Percentiles rank a stretch among this genome's conserved stretches.
These are phyloP conservation scores for Apodemia zela DNA, from an alignment of 2,888 invertebrate species.

Conservation along the genomic window DNA sequence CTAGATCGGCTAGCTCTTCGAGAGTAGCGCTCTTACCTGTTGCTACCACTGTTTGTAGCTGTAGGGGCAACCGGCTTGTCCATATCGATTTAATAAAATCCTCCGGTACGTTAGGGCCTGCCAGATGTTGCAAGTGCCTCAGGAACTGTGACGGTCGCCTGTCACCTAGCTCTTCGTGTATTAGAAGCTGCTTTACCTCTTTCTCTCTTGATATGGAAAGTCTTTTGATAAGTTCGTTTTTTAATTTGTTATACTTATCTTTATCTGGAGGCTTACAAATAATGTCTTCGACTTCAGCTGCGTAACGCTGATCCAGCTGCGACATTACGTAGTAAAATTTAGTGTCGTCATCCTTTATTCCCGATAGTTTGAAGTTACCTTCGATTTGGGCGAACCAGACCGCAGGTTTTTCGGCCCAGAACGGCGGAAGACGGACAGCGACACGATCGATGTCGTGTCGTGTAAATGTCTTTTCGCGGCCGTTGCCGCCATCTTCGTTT, in stretches of 20 bases:
- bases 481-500: neutral
- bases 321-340: conserved; percentile 25
- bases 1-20: conserved; percentile 15
- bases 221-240: conserved; percentile 16
- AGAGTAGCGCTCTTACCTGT: neutral
- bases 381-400: conserved; percentile 27
- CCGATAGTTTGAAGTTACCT: conserved; percentile 23
- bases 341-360: conserved; percentile 21
- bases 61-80: neutral
- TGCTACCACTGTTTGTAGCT: neutral
- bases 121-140: conserved; percentile 27
- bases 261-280: conserved; percentile 24
- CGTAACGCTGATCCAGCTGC: conserved; percentile 22
- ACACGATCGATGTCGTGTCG: conserved; percentile 18
- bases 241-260: neutral
- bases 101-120: conserved; percentile 25
- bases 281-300: conserved; percentile 26
- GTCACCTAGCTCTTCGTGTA: conserved; percentile 24
- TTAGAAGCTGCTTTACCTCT: conserved; percentile 19
- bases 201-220: conserved; percentile 17
- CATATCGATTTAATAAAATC: conserved; percentile 21
- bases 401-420: conserved; percentile 24
- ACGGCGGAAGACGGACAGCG: conserved; percentile 22
- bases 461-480: conserved; percentile 2
- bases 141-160: conserved; percentile 28